phyloP scores from a whole-genome alignment of 2,888 invertebrate species.

The Cephalotes varians region DNA sequence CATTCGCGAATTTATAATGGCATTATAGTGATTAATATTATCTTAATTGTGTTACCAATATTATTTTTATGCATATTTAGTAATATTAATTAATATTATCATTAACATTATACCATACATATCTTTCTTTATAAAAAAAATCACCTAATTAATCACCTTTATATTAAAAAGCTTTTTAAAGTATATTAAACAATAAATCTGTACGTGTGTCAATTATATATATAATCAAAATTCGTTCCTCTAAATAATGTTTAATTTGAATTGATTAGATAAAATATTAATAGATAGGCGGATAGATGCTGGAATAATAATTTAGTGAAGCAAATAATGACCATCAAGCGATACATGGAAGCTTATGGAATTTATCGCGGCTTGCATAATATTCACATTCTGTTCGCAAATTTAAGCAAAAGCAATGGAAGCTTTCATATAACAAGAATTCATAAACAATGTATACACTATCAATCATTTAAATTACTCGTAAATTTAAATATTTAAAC shows the following conservation, averaged over 20 bases:
- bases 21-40: constrained; percentile 7
- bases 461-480: constrained; percentile 1
- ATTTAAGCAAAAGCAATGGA: neutral
- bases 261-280: neutral
- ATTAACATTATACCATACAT: neutral
- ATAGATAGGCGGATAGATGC: neutral
- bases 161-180: neutral
- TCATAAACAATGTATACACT: neutral
- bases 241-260: neutral
- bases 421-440: neutral
- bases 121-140: neutral
- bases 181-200: neutral
- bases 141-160: neutral
- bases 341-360: neutral
- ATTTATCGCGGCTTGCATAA: constrained; percentile 25
- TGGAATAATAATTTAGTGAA: constrained; percentile 12
- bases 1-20: neutral
- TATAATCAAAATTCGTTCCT: neutral
- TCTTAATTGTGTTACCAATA: neutral
- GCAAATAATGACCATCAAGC: neutral
- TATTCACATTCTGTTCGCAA: constrained; percentile 8
- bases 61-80: neutral
- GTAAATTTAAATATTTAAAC: neutral
- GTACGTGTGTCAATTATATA: neutral
- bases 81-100: neutral